Conservation (phyloP, 2,113 vertebrate species). For the Rallus limicola region DNA sequence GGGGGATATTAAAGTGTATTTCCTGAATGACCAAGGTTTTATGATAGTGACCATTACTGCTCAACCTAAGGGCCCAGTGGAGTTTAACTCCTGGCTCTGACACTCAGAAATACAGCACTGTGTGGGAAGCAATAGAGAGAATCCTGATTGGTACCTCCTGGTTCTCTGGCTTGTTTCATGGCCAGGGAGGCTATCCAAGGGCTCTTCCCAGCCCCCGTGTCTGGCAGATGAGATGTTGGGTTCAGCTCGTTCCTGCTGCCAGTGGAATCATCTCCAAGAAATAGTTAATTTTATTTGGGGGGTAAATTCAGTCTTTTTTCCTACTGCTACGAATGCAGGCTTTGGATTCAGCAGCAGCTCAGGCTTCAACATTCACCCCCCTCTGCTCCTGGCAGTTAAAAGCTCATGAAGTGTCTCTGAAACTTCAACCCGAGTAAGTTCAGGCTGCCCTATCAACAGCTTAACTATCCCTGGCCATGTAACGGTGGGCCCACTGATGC, state of each 20-base stretch:
- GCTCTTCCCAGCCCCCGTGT: rapidly evolving
- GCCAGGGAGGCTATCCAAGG: rapidly evolving
- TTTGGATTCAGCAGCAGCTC: neutral
- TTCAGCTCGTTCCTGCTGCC: neutral
- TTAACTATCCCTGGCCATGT: neutral
- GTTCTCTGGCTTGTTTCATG: neutral
- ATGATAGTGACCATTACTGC: neutral
- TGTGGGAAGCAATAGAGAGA: neutral
- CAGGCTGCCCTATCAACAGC: no score
- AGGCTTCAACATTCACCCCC: neutral
- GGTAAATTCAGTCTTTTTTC: neutral
- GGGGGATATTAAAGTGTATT: neutral
- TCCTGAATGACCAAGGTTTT: neutral
- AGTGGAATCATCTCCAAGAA: neutral
- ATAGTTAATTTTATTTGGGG: rapidly evolving
- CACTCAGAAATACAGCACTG: neutral
- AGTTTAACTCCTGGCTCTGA: neutral
- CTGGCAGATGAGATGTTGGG: neutral
- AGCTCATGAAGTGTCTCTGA: neutral
- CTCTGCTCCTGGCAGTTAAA: neutral
- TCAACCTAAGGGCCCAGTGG: neutral
- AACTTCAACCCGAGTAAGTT: neutral
- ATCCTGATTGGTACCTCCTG: neutral
- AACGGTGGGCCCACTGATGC: neutral
- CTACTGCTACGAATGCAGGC: rapidly evolving